Conservation (phyloP, 2,888 invertebrate genomes). For the Melieria omissa region DNA sequence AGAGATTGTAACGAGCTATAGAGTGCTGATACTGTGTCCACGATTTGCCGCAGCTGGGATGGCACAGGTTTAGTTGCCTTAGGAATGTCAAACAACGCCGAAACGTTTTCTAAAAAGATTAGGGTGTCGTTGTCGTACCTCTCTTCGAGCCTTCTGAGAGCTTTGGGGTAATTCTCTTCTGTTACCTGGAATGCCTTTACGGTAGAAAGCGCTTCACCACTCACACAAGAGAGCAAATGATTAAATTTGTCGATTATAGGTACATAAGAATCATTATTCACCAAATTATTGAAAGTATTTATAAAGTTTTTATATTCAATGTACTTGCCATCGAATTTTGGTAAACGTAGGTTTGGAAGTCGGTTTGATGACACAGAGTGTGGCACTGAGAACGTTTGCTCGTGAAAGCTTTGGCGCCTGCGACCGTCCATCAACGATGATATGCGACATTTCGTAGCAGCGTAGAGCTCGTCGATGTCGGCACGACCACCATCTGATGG, state of each 20-base stretch:
- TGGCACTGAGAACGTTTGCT: constrained; percentile 14
- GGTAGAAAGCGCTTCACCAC: constrained; percentile 37
- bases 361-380: not conserved
- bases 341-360: constrained; percentile 21
- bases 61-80: constrained; percentile 24
- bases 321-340: constrained; percentile 35
- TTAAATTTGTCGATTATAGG: constrained; percentile 32
- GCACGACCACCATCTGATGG: too few relatives aligned
- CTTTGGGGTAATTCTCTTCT: constrained; percentile 36
- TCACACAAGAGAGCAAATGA: constrained; percentile 30
- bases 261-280: constrained; percentile 30
- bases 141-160: constrained; percentile 26
- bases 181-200: constrained; percentile 36
- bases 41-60: constrained; percentile 29
- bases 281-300: constrained; percentile 33
- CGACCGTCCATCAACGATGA: constrained; percentile 9
- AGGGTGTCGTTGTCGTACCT: constrained; percentile 37
- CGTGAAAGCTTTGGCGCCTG: not conserved
- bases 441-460: constrained; percentile 25
- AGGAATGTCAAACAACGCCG: constrained; percentile 30
- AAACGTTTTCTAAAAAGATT: constrained; percentile 34
- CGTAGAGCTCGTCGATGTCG: not conserved
- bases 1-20: constrained; percentile 34
- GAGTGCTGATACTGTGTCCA: constrained; percentile 31
- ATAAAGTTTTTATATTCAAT: constrained; percentile 35